Evolutionary conservation across 2,888 invertebrate genomes (phyloP).

Genomic region (Sarcophaga caerulescens): DNA sequence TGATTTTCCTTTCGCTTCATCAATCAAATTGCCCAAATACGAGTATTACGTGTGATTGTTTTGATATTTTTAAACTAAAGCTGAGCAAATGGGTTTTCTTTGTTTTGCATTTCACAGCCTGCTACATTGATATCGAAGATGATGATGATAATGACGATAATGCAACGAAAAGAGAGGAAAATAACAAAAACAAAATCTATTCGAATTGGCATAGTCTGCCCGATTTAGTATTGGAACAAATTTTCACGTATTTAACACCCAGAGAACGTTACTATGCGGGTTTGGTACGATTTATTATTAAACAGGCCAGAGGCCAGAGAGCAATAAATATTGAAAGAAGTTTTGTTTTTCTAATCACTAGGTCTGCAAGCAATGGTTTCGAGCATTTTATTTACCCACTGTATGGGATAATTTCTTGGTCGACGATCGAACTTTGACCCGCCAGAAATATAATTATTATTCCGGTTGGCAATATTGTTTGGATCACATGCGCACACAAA

Average conservation of each 20-base stretch:
- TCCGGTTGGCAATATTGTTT: constrained; percentile 88
- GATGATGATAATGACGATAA: constrained; percentile 77
- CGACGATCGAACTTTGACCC: constrained; percentile 87
- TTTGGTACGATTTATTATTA: constrained; percentile 82
- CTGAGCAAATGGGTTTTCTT: background rate
- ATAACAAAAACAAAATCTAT: constrained; percentile 79
- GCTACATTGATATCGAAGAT: constrained; percentile 82
- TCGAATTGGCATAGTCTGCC: constrained; percentile 87
- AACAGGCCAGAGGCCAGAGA: background rate
- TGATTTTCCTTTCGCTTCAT: too few relatives aligned
- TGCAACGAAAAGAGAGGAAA: constrained; percentile 74
- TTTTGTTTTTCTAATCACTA: constrained; percentile 50
- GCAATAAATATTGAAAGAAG: too few relatives aligned
- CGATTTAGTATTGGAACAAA: constrained; percentile 87
- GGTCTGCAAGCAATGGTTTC: constrained; percentile 84
- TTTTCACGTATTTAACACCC: constrained; percentile 86
- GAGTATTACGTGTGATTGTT: background rate
- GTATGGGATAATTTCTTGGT: constrained; percentile 90
- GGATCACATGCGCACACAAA: constrained; percentile 88
- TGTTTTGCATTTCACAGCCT: constrained; percentile 76
- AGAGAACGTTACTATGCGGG: constrained; percentile 89
- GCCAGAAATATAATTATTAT: constrained; percentile 89
- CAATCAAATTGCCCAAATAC: background rate
- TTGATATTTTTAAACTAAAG: too few relatives aligned
- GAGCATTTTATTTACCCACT: constrained; percentile 87